Base-by-base conservation (phyloP, 2,797 vertebrate genomes). In the Trematomus bernacchii region DNA sequence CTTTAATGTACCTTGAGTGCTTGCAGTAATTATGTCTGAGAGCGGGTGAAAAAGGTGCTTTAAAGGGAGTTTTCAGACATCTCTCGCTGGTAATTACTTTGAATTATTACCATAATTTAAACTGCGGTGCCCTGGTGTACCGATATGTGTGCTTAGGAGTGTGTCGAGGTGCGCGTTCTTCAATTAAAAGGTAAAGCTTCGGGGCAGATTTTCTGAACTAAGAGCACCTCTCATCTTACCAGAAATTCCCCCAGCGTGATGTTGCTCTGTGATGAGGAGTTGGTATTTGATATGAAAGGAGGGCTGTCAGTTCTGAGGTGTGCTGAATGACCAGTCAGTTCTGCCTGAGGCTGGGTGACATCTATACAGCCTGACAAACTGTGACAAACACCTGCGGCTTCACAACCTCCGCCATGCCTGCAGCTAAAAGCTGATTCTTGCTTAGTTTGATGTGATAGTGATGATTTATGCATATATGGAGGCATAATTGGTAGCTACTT, bases 21-120 rank as follows among this genome's bases (percentile, higher is more conserved):
- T 81, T 44, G 73, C 58, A 52, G 77, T 85, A 88, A 91, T 91
- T 86, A 86, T 58, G 64, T 71, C 78, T 81, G 57, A 84, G 73
- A 85, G 74, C 77, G 82, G 44, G 65, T 75, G 73, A 66, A 83
- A 82, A 88, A 50, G 67, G 72, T 70, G 77, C 82, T 87, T 85
- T 73, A 74, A 86, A 77, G 47, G 52, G 71, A 84, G 55, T 80
- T 85, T 84, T 86, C 73, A 74, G 71, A 68, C 78, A 79, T 60
- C 54, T 76, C 59, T 78, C 30, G 10, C 50, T 55, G 10, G 47
- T 85, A 84, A 90, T 89, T 80, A 84, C 73, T 84, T 72, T 79
- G 60, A 91, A 66, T 90, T 78, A 87, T 84, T 66, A 55, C 60
- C 59, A 61, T 19, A 42, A 53, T 84, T 83, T 77, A 57, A 76